phyloP scores from a whole-genome alignment of 2,888 invertebrate genomes.

The Limnephilus auricula region DNA sequence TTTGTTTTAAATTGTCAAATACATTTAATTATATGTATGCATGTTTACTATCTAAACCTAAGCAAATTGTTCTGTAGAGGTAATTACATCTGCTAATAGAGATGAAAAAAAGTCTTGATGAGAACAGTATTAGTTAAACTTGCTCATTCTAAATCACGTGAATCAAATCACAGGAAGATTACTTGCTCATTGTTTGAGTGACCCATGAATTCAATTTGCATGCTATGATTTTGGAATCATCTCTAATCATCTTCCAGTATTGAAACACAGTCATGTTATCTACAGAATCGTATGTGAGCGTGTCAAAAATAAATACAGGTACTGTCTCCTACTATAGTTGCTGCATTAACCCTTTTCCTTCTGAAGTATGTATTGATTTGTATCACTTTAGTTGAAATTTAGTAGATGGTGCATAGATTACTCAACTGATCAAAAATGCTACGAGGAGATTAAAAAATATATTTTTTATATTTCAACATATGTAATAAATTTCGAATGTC shows the following conservation, averaged over 20 bases:
- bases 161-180: not conserved
- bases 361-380: not conserved
- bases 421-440: not conserved
- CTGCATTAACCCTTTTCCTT: not conserved
- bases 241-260: not conserved
- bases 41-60: not conserved
- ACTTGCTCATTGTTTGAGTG: not conserved
- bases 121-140: not conserved
- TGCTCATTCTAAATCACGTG: no score
- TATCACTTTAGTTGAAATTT: no score
- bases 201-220: not conserved
- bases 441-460: not conserved
- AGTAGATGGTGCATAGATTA: not conserved
- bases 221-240: not conserved
- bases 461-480: no score
- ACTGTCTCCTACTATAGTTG: not conserved
- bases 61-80: not conserved
- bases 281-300: not conserved
- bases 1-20: not conserved
- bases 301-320: not conserved
- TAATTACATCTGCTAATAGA: not conserved
- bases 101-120: not conserved
- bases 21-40: not conserved
- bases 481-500: no score
- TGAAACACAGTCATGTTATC: not conserved